A percentile compares a stretch with the other conserved stretches of the same genome.
These are phyloP conservation scores for Drosophila sproati DNA, from an alignment of 1,140 invertebrate genomes.

Conservation along the genomic window DNA sequence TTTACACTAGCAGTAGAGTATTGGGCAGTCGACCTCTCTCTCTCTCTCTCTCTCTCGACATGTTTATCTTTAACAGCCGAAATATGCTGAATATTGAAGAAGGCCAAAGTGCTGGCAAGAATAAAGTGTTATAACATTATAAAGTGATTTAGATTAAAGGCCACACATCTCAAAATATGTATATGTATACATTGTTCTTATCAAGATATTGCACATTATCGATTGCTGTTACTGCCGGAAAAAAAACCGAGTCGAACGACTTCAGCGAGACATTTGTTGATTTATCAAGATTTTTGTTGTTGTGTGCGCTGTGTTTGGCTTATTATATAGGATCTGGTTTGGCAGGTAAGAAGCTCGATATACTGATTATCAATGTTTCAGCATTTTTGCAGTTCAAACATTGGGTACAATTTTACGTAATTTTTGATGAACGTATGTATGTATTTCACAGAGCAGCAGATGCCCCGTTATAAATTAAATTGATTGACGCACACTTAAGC, in stretches of 20 bases:
- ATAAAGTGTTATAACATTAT: slow-evolving; percentile 31
- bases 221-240: slow-evolving; percentile 63
- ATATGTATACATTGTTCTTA: slow-evolving; percentile 24
- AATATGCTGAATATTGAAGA: neutral
- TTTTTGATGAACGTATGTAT: slow-evolving; percentile 21
- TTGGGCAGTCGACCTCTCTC: neutral
- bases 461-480: slow-evolving; percentile 50
- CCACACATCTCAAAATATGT: neutral
- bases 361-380: neutral
- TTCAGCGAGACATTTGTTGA: slow-evolving; percentile 36
- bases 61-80: slow-evolving; percentile 25
- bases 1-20: neutral
- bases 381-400: too few relatives aligned
- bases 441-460: slow-evolving; percentile 34
- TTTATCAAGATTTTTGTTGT: slow-evolving; percentile 8
- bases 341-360: slow-evolving; percentile 23
- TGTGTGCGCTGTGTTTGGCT: neutral
- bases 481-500: slow-evolving; percentile 43
- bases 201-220: slow-evolving; percentile 55
- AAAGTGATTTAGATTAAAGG: slow-evolving; percentile 34
- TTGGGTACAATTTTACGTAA: slow-evolving; percentile 45
- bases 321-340: slow-evolving; percentile 9
- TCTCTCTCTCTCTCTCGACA: neutral
- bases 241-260: slow-evolving; percentile 16
- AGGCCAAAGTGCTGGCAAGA: slow-evolving; percentile 19